Percentiles rank a stretch among this genome's conserved stretches.
Conservation (phyloP, 2,113 vertebrate species). For the Eira barbara region DNA sequence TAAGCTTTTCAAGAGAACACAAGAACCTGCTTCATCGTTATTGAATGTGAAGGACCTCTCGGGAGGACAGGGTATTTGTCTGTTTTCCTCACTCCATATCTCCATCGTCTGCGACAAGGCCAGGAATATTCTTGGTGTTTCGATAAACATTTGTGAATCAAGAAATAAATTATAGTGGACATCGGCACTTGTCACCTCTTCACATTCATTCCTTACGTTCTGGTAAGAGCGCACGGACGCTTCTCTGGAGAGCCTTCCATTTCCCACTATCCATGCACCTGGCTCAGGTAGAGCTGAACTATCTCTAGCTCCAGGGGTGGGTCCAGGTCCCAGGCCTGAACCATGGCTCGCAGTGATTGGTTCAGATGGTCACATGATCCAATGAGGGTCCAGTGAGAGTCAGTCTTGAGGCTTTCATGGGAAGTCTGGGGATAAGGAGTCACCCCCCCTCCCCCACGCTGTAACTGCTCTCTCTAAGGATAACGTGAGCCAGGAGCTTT, state of each 20-base stretch:
- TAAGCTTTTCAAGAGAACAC: neutral
- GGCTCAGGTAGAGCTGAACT: neutral
- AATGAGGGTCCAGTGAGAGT: neutral
- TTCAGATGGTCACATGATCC: neutral
- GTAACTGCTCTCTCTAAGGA: neutral
- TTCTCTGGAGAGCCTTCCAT: neutral
- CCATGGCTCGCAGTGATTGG: neutral
- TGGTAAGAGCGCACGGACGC: neutral
- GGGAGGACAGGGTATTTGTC: neutral
- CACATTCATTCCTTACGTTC: neutral
- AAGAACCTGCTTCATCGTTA: neutral
- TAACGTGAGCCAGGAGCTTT: neutral
- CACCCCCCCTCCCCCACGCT: fast-evolving
- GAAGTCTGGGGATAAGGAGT: neutral
- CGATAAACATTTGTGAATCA: neutral
- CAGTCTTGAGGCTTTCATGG: neutral
- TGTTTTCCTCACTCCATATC: neutral
- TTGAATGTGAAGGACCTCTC: neutral
- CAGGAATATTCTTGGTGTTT: neutral
- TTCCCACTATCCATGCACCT: neutral
- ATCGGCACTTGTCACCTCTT: neutral
- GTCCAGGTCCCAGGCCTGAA: neutral
- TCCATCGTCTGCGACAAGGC: neutral
- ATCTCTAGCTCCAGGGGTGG: neutral
- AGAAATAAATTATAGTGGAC: neutral